Conservation (phyloP, 37 sponge, comb jelly and placozoan genomes). For the Cliona cf. orientalis region DNA sequence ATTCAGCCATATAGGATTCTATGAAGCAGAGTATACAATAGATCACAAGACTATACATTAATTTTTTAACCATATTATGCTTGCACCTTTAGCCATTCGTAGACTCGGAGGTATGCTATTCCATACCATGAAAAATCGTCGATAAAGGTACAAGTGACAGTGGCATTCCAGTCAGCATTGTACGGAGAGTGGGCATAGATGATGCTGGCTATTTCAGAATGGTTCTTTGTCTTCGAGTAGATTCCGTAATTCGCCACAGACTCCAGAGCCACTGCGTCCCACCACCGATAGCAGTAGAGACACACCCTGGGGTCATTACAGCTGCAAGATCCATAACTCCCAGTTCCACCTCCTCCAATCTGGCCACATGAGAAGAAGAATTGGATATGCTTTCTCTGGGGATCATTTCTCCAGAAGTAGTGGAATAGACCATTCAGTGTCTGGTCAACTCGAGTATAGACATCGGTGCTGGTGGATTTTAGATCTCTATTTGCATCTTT, state of each 20-base stretch:
- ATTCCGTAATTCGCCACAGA: constrained; percentile 26
- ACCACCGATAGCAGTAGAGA: constrained; percentile 49
- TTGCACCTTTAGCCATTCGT: constrained; percentile 36
- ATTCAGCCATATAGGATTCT: constrained; percentile 37
- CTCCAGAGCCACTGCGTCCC: constrained; percentile 45
- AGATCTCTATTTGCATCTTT: too few species aligned
- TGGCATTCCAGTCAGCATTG: constrained; percentile 47
- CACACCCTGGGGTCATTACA: constrained; percentile 9
- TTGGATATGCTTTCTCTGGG: not conserved
- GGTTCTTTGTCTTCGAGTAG: not conserved
- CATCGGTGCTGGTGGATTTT: too few species aligned
- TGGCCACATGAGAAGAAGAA: constrained; percentile 55
- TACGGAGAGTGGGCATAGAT: constrained; percentile 46
- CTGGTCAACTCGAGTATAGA: constrained; percentile 16
- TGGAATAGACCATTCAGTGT: constrained; percentile 21
- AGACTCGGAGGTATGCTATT: constrained; percentile 47
- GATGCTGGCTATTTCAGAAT: not conserved
- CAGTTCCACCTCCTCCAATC: constrained; percentile 22
- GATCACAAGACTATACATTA: too few species aligned
- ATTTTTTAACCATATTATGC: too few species aligned
- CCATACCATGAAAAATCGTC: constrained; percentile 63
- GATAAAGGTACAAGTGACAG: constrained; percentile 1
- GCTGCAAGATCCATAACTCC: not conserved
- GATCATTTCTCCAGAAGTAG: constrained; percentile 38
- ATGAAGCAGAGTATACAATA: not conserved